A percentile compares a stretch with the other conserved stretches of the same genome.
Evolutionary conservation across 1,140 invertebrate genomes (phyloP).

Genomic region (Proales similis): DNA sequence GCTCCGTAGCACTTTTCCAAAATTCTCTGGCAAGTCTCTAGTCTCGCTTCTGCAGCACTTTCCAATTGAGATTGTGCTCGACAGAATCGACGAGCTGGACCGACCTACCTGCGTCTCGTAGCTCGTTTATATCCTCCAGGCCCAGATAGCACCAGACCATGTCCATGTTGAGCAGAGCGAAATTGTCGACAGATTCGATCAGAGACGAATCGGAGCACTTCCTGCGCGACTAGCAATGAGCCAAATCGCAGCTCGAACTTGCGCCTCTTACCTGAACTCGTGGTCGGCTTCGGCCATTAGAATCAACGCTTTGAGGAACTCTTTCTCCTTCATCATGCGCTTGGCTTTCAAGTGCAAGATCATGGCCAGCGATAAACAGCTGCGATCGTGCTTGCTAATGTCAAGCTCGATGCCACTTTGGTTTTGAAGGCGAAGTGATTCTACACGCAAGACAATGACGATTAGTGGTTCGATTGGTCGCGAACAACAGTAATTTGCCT

Average conservation of each 20-base stretch:
- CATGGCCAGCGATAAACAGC: slow-evolving; percentile 62
- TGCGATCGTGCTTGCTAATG: slow-evolving; percentile 3
- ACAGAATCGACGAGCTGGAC: not conserved
- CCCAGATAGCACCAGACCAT: slow-evolving; percentile 75
- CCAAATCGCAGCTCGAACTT: slow-evolving; percentile 9
- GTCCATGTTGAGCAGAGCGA: slow-evolving; percentile 69
- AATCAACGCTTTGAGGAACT: slow-evolving; percentile 63
- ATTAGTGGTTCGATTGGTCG: not conserved
- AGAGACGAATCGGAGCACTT: not conserved
- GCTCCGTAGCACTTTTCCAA: slow-evolving; percentile 65
- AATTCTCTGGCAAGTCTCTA: slow-evolving; percentile 61
- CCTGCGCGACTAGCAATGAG: not conserved
- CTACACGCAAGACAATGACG: not conserved
- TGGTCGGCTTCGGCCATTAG: slow-evolving; percentile 68
- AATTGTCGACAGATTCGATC: slow-evolving; percentile 63
- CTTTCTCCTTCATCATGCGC: slow-evolving; percentile 59
- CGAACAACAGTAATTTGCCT: not conserved
- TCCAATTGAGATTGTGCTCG: not conserved
- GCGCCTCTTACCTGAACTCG: slow-evolving; percentile 59
- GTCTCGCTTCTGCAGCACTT: slow-evolving; percentile 54
- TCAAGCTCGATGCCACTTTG: slow-evolving; percentile 13
- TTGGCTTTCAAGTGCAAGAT: slow-evolving; percentile 69
- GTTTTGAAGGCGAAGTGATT: slow-evolving; percentile 11
- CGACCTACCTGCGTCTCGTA: slow-evolving; percentile 61
- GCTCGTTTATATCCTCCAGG: slow-evolving; percentile 62